These are phyloP conservation scores for Heliocidaris erythrogramma DNA, from an alignment of 35 echinoderm and acorn worm genomes.

Conservation along the genomic window DNA sequence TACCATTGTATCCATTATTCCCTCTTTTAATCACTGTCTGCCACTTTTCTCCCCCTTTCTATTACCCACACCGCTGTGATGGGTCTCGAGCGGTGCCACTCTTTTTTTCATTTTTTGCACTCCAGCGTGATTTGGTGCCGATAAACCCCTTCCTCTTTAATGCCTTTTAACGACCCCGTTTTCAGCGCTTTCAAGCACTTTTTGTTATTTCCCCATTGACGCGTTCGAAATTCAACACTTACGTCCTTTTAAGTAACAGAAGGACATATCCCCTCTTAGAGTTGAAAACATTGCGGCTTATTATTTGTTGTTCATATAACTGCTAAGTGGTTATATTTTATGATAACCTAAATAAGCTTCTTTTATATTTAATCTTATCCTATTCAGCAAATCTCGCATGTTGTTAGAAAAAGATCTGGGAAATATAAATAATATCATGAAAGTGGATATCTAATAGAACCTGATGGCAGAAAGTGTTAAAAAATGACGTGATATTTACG, in stretches of 20 bases:
- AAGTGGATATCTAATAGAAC: no score
- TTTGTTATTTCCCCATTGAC: background rate
- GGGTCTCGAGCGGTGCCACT: background rate
- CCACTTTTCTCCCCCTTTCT: background rate
- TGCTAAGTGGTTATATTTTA: background rate
- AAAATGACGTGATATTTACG: no score
- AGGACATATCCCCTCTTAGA: background rate
- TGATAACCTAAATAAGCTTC: no score
- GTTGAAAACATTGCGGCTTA: background rate
- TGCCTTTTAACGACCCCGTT: constrained; percentile 29
- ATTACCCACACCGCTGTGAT: background rate
- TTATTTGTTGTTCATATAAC: background rate
- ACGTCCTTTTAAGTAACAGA: background rate
- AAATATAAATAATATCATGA: no score
- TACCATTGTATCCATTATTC: constrained; percentile 14
- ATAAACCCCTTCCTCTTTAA: background rate
- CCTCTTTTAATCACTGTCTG: background rate
- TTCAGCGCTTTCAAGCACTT: background rate
- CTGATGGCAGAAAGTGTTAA: no score
- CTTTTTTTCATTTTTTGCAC: background rate
- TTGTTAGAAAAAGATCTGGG: no score
- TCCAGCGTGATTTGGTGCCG: constrained; percentile 2
- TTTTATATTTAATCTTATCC: no score
- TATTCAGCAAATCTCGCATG: no score
- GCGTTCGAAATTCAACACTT: background rate